A percentile compares a stretch with the other conserved stretches of the same genome.
phyloP scores from a whole-genome alignment of 2,888 invertebrate genomes.

The Pterobdella sp. region DNA sequence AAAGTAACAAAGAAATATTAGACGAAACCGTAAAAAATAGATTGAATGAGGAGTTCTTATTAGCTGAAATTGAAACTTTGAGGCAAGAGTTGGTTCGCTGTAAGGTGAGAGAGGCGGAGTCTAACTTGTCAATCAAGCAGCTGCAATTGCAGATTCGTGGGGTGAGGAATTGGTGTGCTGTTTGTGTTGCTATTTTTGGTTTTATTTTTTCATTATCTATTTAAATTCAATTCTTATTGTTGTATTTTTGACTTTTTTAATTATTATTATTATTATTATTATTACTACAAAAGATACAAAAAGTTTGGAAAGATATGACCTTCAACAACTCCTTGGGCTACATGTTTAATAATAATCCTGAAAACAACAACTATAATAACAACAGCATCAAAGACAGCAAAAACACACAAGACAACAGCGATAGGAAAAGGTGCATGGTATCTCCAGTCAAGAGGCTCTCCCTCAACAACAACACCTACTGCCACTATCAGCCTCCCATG shows the following conservation, averaged over 20 bases:
- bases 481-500: not conserved
- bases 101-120: slow-evolving; percentile 27
- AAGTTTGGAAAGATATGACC: slow-evolving; percentile 10
- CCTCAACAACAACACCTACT: not conserved
- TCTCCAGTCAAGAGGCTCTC: not conserved
- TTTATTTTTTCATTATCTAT: slow-evolving; percentile 15
- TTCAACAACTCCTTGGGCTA: not conserved
- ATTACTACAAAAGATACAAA: slow-evolving; percentile 21
- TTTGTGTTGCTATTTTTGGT: slow-evolving; percentile 19
- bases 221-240: not conserved
- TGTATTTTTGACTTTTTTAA: not conserved
- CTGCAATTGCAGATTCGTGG: slow-evolving; percentile 21
- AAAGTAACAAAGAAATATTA: not conserved
- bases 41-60: slow-evolving; percentile 2
- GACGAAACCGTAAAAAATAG: not conserved
- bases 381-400: slow-evolving; percentile 2
- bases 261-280: slow-evolving; percentile 11
- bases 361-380: slow-evolving; percentile 12
- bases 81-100: slow-evolving; percentile 24
- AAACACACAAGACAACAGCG: not conserved
- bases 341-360: not conserved
- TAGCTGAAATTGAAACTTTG: slow-evolving; percentile 21
- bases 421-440: not conserved
- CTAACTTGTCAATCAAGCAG: slow-evolving; percentile 27
- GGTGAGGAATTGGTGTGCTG: not conserved